Percentiles rank a stretch among this genome's conserved stretches.
phyloP scores from a whole-genome alignment of 2,888 invertebrate genomes.

The Melikaiella ostensackeni region DNA sequence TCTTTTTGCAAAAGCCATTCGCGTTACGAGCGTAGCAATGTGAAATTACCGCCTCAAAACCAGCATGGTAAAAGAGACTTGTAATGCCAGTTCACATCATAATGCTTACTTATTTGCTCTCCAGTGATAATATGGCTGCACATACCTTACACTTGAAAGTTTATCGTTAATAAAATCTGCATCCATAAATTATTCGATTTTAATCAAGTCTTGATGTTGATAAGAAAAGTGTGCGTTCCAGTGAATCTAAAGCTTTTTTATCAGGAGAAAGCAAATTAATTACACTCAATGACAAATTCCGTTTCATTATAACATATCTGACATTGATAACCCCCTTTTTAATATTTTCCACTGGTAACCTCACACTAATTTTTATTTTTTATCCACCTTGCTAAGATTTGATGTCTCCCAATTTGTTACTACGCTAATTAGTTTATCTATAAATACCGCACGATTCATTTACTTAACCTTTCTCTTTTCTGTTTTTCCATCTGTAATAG shows the following conservation, averaged over 20 bases:
- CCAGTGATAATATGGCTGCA: slow-evolving; percentile 18
- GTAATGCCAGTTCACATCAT: slow-evolving; percentile 15
- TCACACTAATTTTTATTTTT: too few species aligned
- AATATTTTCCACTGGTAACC: too few species aligned
- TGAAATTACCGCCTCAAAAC: slow-evolving; percentile 30
- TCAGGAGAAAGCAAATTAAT: neutral
- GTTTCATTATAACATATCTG: too few species aligned
- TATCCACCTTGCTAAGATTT: too few species aligned
- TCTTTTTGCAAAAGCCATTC: slow-evolving; percentile 17
- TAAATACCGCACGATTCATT: too few species aligned
- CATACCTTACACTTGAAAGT: neutral
- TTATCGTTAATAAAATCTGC: slow-evolving; percentile 8
- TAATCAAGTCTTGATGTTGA: neutral
- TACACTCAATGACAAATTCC: too few species aligned
- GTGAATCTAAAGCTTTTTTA: neutral
- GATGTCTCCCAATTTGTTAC: too few species aligned
- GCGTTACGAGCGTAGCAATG: slow-evolving; percentile 20
- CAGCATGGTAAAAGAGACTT: slow-evolving; percentile 5
- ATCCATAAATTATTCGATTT: neutral
- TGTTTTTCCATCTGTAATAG: too few species aligned
- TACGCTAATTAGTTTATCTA: too few species aligned
- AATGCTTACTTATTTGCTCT: slow-evolving; percentile 32
- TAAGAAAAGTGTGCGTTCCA: neutral
- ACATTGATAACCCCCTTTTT: too few species aligned
- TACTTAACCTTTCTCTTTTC: too few species aligned